Evolutionary conservation across 1,140 invertebrate genomes (phyloP).

Genomic region (Eulimnadia texana): DNA sequence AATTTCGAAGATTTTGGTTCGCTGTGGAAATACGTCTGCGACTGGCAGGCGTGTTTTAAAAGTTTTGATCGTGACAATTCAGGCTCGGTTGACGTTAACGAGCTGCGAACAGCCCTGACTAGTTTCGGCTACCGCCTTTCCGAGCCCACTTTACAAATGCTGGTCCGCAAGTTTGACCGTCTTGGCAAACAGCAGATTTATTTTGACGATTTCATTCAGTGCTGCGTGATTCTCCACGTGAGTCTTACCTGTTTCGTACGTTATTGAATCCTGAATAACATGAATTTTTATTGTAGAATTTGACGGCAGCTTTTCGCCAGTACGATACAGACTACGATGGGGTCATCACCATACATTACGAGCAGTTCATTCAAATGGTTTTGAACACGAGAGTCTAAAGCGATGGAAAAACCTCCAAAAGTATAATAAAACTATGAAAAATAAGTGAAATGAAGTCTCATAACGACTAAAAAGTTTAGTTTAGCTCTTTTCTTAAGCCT

Average conservation of each 20-base stretch:
- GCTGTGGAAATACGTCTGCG: conserved; percentile 84
- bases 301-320: conserved; percentile 75
- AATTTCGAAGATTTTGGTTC: conserved; percentile 89
- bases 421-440: too few relatives aligned
- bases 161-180: conserved; percentile 88
- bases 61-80: conserved; percentile 88
- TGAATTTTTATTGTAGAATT: conserved; percentile 51
- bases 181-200: conserved; percentile 76
- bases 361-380: conserved; percentile 92
- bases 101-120: conserved; percentile 76
- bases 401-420: too few relatives aligned
- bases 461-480: too few relatives aligned
- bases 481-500: too few relatives aligned
- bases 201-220: conserved; percentile 99
- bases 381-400: conserved; percentile 15
- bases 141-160: conserved; percentile 61
- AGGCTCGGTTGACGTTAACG: conserved; percentile 84
- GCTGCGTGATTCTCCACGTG: conserved; percentile 82
- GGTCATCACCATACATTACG: conserved; percentile 89
- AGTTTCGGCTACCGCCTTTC: conserved; percentile 86
- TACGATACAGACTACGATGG: conserved; percentile 89
- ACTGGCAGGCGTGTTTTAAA: conserved; percentile 40
- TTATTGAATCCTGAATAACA: too few relatives aligned
- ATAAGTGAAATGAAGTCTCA: too few relatives aligned
- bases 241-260: conserved; percentile 31